Percentiles rank a stretch among this genome's conserved stretches.
Evolutionary conservation across 2,113 vertebrate species (phyloP).

Genomic region (Hydrochoerus hydrochaeris): DNA sequence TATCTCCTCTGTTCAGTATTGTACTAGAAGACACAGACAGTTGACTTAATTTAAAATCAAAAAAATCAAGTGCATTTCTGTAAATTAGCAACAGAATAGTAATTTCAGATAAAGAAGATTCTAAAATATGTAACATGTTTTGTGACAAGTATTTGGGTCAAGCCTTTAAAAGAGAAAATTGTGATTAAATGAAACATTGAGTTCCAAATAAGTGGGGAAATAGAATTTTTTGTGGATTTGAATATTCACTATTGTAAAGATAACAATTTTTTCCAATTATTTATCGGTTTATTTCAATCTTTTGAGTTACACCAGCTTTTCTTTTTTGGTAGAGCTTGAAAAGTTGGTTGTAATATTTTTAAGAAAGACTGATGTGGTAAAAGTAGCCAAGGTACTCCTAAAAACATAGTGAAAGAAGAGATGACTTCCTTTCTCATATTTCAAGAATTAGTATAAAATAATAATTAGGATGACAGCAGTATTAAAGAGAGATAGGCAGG

Average conservation of each 20-base stretch:
- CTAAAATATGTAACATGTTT: neutral
- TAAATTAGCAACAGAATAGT: neutral
- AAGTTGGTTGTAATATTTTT: neutral
- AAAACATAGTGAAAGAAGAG: neutral
- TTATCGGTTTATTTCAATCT: neutral
- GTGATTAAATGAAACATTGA: conserved; percentile 1
- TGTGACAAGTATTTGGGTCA: neutral
- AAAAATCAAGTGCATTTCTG: neutral
- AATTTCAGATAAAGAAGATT: neutral
- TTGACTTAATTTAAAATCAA: neutral
- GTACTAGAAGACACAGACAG: neutral
- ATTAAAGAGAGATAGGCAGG: neutral
- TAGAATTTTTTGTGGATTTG: neutral
- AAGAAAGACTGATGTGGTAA: neutral
- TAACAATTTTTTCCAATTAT: neutral
- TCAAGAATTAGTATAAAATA: conserved; percentile 21
- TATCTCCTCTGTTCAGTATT: neutral
- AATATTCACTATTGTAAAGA: neutral
- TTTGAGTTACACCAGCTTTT: neutral
- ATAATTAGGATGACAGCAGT: neutral
- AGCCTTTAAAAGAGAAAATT: neutral
- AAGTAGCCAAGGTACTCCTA: neutral
- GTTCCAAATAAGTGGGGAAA: neutral
- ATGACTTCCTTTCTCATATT: neutral
- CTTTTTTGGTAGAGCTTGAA: neutral